A percentile compares a stretch with the other conserved stretches of the same genome.
Conservation (phyloP, 2,113 vertebrate species). For the Rhynchopsitta pachyrhyncha region DNA sequence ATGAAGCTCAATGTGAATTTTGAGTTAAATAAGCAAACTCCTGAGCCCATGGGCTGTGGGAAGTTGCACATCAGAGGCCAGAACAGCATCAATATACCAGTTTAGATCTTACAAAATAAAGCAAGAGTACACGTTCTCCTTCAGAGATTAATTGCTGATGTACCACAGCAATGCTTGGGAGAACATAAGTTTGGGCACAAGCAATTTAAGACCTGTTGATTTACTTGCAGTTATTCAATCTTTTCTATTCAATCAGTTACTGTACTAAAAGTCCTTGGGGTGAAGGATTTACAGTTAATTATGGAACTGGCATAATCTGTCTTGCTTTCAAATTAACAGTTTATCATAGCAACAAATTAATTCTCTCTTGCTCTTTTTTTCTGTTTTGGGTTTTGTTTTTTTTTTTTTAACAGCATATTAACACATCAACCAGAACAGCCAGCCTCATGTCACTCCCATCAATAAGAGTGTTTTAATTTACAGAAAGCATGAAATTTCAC, state of each 20-base stretch:
- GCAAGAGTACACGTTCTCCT: neutral
- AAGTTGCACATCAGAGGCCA: neutral
- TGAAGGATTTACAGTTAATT: slow-evolving; percentile 45
- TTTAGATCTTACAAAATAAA: slow-evolving; percentile 8
- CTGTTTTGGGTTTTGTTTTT: no score
- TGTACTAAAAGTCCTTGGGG: slow-evolving; percentile 20
- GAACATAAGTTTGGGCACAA: neutral
- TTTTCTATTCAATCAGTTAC: neutral
- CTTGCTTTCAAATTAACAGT: slow-evolving; percentile 37
- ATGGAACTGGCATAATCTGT: neutral
- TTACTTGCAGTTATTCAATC: neutral
- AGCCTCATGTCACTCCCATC: neutral
- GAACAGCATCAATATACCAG: neutral
- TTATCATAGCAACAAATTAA: slow-evolving; percentile 40
- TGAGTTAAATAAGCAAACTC: neutral
- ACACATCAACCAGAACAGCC: neutral
- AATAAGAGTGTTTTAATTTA: neutral
- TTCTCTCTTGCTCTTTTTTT: neutral
- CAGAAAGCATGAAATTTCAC: slow-evolving; percentile 14
- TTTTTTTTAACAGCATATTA: neutral
- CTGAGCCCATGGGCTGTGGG: neutral
- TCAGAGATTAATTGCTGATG: neutral
- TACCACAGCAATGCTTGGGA: neutral
- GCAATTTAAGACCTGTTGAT: neutral
- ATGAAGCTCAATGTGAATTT: neutral